phyloP scores from a whole-genome alignment of 2,888 invertebrate genomes.

The Stenichneumon culpator region DNA sequence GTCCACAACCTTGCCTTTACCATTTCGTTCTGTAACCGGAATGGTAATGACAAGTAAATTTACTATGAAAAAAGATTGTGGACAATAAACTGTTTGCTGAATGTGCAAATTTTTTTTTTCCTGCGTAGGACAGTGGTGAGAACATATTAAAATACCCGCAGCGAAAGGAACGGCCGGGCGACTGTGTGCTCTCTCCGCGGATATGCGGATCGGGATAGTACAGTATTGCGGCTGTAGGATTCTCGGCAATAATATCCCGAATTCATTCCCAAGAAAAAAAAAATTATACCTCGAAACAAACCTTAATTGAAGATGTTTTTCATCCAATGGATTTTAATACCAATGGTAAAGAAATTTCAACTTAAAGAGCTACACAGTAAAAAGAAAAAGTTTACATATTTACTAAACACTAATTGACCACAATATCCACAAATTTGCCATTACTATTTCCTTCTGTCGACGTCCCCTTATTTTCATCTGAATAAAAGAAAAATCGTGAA shows the following conservation, averaged over 20 bases:
- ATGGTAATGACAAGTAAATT: no score
- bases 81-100: no score
- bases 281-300: neutral
- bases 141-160: constrained; percentile 4
- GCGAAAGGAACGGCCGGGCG: neutral
- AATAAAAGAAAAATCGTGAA: no score
- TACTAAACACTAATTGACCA: no score
- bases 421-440: no score
- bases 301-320: neutral
- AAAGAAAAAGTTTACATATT: no score
- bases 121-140: neutral
- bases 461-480: no score
- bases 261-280: constrained; percentile 69
- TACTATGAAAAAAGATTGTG: no score
- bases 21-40: no score
- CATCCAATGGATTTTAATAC: neutral
- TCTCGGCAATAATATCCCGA: constrained; percentile 67
- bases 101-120: no score
- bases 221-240: constrained; percentile 46
- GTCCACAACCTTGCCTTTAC: no score
- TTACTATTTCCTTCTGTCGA: no score
- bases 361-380: neutral
- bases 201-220: constrained; percentile 23
- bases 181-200: neutral
- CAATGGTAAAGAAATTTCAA: neutral